Evolutionary conservation across 2,888 invertebrate species (phyloP), one percentile per base, ranked within the genome.

Genomic region (Philonicus albiceps): DNA sequence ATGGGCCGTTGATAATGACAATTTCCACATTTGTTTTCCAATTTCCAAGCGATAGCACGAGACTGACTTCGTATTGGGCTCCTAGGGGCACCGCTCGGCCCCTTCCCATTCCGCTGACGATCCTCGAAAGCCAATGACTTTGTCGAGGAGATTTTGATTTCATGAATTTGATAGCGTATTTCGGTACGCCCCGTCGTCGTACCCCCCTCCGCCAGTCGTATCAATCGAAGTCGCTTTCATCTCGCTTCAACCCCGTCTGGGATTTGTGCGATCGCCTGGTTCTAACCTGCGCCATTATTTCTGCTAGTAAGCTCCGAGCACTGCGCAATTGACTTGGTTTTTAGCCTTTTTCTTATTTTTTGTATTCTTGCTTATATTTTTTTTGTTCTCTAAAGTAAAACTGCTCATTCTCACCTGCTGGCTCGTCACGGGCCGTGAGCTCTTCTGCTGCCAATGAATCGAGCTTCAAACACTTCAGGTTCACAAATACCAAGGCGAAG

Each of bases 31-130:
- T 78, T 80, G 30, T 80, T 49, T 80, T 80, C 37, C 76, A 76
- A 76, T 76, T 76, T 76, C 22, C 19, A 76, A 76, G 40, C 76
- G 76, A 76, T 76, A 40, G 76, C 76, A 76, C 76, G 76, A 76
- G 76, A 76, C 75, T n/a, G 3, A 16, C 16, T 30, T 37, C 76
- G 22, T 13, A 40, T 43, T 22, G 11, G 43, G 19, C 34, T n/a
- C 37, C 40, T 11, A 19, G 8, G 11, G 76, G 40, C 22, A n/a
- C 49, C 49, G 31, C 31, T 31, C n/a, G 4, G 1, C 8, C 55
- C 19, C 64, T 2, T 27, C 8, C 27, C 27, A 8, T 2, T 27
- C 8, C 40, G 40, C 16, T 0, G 16, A 13, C 16, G 40, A 27
- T 64, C 27, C 64, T 22, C 49, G 11, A 27, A n/a, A 64, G 64